These are phyloP conservation scores for Zhuqinia jingwanae DNA, from an alignment of 2,888 invertebrate genomes.

Conservation along the genomic window DNA sequence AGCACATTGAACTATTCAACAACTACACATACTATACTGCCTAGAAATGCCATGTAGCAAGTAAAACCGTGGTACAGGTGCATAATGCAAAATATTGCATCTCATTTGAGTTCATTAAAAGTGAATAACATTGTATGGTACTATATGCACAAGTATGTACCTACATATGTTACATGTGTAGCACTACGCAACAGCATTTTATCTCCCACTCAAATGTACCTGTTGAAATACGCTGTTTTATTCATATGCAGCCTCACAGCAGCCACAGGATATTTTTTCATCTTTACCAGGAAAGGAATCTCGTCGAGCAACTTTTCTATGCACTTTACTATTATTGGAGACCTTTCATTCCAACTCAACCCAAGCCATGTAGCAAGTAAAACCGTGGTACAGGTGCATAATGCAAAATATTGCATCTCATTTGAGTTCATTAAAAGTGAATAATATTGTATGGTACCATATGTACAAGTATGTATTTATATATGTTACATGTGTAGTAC, in stretches of 20 bases:
- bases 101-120: background rate
- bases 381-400: slow-evolving; percentile 1
- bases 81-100: slow-evolving; percentile 35
- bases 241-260: slow-evolving; percentile 39
- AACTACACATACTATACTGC: no score
- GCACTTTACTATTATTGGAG: background rate
- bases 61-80: background rate
- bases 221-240: slow-evolving; percentile 31
- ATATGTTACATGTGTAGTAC: no score
- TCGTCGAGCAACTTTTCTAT: slow-evolving; percentile 39
- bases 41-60: background rate
- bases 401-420: slow-evolving; percentile 27
- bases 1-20: slow-evolving; percentile 47
- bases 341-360: background rate
- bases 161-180: no score
- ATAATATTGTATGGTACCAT: background rate
- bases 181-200: background rate
- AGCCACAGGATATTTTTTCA: slow-evolving; percentile 45
- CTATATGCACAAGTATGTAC: background rate
- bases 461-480: background rate
- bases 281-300: slow-evolving; percentile 57
- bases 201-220: slow-evolving; percentile 18
- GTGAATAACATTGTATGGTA: background rate
- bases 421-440: background rate
- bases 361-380: background rate